Evolutionary conservation across 2,113 vertebrate genomes (phyloP).

Genomic region (Pionites leucogaster): DNA sequence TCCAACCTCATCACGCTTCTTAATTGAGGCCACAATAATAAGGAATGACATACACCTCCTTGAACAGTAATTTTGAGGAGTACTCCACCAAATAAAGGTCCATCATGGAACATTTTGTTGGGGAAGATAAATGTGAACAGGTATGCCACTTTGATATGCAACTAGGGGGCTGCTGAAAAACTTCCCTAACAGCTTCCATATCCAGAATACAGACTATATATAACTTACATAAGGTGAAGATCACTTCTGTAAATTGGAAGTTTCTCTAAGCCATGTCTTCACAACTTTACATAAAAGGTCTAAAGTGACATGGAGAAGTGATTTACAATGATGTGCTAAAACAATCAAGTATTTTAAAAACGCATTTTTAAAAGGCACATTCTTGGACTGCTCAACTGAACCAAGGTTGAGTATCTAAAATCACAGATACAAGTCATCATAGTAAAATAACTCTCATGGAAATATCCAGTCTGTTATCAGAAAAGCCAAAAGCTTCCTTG

Average conservation of each 20-base stretch:
- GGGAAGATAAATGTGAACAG: not conserved
- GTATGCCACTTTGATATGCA: not conserved
- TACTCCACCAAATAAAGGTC: not conserved
- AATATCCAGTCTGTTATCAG: not conserved
- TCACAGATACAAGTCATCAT: not conserved
- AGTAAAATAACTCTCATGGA: not conserved
- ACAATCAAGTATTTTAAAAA: not conserved
- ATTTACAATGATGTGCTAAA: not conserved
- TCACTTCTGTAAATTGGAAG: not conserved
- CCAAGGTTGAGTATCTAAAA: not conserved
- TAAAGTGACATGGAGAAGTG: not conserved
- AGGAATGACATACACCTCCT: not conserved
- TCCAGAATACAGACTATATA: not conserved
- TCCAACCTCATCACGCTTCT: not conserved
- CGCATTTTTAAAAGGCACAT: not conserved
- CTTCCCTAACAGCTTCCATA: not conserved
- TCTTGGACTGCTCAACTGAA: not conserved
- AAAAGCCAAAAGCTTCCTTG: not conserved
- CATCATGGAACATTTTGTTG: not conserved
- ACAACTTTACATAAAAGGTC: not conserved
- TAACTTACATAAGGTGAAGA: not conserved
- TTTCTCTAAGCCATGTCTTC: not conserved
- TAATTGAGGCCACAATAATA: not conserved
- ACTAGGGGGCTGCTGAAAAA: not conserved
- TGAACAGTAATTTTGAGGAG: not conserved